phyloP scores from a whole-genome alignment of 2,888 invertebrate genomes.

The Leptodirus hochenwartii region DNA sequence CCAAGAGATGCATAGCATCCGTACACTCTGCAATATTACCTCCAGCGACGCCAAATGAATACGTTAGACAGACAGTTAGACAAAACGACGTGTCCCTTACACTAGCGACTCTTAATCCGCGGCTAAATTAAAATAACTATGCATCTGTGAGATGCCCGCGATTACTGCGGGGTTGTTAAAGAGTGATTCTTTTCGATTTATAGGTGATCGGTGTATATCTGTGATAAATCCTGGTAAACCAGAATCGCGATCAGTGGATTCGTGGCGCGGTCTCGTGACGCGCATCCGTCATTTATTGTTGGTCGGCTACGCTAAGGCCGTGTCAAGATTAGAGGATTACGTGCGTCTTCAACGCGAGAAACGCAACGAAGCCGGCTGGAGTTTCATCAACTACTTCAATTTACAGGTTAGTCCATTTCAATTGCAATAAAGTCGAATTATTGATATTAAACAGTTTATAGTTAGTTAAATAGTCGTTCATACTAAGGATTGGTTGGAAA shows the following conservation, averaged over 20 bases:
- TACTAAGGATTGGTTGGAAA: no score
- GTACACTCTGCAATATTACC: no score
- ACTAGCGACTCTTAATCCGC: no score
- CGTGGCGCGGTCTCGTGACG: conserved; percentile 71
- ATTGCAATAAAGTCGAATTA: no score
- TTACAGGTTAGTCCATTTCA: conserved; percentile 48
- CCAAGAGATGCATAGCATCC: no score
- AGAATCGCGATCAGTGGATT: conserved; percentile 77
- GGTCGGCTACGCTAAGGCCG: conserved; percentile 69
- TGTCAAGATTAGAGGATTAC: conserved; percentile 74
- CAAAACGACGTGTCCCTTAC: no score
- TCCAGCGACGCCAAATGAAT: no score
- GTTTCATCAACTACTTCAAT: conserved; percentile 86
- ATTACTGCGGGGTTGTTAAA: no score
- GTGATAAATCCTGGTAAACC: conserved; percentile 74
- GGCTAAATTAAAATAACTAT: no score
- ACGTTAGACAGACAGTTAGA: no score
- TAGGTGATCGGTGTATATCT: conserved; percentile 63
- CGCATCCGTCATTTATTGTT: conserved; percentile 70
- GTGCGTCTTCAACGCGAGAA: conserved; percentile 80
- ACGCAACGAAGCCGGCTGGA: conserved; percentile 81
- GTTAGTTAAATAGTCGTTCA: not conserved
- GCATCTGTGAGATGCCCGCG: no score
- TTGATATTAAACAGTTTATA: conserved; percentile 8
- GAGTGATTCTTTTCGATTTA: conserved; percentile 5